Percentiles rank a stretch among this genome's conserved stretches.
phyloP scores from a whole-genome alignment of 2,888 invertebrate species.

The Abscondita cerata region DNA sequence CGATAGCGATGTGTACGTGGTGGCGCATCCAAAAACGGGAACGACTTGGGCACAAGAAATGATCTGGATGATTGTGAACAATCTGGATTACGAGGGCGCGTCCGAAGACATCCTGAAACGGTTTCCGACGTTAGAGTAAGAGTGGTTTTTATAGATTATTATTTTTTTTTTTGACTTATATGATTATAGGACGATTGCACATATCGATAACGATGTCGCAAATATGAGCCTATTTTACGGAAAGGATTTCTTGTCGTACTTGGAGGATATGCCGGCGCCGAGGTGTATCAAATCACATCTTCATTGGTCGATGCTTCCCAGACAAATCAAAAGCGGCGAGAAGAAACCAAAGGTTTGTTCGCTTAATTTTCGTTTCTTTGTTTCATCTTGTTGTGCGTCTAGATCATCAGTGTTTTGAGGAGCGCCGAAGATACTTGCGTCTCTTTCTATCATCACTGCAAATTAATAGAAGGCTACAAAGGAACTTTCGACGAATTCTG shows the following conservation, averaged over 20 bases:
- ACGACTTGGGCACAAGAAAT: slow-evolving; percentile 83
- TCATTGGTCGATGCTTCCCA: slow-evolving; percentile 66
- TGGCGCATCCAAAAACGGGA: slow-evolving; percentile 44
- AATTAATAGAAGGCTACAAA: slow-evolving; percentile 64
- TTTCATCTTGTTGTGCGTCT: slow-evolving; percentile 32
- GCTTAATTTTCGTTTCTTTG: background rate
- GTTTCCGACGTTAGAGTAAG: slow-evolving; percentile 75
- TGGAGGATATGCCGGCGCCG: slow-evolving; percentile 30
- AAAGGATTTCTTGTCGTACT: slow-evolving; percentile 4
- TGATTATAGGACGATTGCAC: background rate
- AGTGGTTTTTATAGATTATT: background rate
- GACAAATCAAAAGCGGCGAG: slow-evolving; percentile 54
- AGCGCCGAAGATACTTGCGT: slow-evolving; percentile 92
- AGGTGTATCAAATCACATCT: slow-evolving; percentile 71
- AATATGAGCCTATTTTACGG: background rate
- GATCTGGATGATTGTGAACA: slow-evolving; percentile 72
- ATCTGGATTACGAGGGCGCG: slow-evolving; percentile 67
- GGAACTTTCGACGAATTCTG: slow-evolving; percentile 76
- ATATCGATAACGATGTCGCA: background rate
- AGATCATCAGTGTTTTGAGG: slow-evolving; percentile 86
- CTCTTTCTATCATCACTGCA: slow-evolving; percentile 86
- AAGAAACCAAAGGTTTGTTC: slow-evolving; percentile 55
- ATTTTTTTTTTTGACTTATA: background rate
- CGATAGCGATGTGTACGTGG: slow-evolving; percentile 4
- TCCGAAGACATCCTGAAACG: slow-evolving; percentile 63